Conservation (phyloP, 2,797 vertebrate genomes). For the Sorex maritimensis region DNA sequence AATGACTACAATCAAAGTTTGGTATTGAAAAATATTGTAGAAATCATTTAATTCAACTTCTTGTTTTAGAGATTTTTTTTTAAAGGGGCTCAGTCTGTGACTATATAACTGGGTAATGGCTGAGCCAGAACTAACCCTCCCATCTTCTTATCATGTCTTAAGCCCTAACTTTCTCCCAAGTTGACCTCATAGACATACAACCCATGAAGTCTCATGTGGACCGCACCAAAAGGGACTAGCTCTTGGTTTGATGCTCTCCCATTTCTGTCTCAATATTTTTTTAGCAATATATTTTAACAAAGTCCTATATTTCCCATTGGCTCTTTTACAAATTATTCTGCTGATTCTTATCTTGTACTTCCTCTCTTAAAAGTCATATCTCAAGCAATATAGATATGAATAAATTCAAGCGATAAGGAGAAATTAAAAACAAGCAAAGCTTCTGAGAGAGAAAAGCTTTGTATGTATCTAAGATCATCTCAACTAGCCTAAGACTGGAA, state of each 20-base stretch:
- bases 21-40: no score
- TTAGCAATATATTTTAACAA: background rate
- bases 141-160: background rate
- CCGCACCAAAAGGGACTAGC: background rate
- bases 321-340: background rate
- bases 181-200: background rate
- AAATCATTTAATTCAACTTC: background rate
- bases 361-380: background rate
- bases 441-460: slow-evolving; percentile 22
- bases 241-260: slow-evolving; percentile 29
- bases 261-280: slow-evolving; percentile 41
- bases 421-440: background rate
- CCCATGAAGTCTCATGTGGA: background rate
- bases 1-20: no score
- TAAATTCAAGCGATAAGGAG: background rate
- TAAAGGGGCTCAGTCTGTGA: background rate
- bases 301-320: background rate
- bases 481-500: background rate
- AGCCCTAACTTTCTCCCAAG: background rate
- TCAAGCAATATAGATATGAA: background rate
- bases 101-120: background rate
- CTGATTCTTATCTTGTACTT: background rate
- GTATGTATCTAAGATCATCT: background rate
- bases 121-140: slow-evolving; percentile 3
- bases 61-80: background rate